These are phyloP conservation scores for Paramisgurnus dabryanus DNA, from an alignment of 2,113 vertebrate species.

Conservation along the genomic window DNA sequence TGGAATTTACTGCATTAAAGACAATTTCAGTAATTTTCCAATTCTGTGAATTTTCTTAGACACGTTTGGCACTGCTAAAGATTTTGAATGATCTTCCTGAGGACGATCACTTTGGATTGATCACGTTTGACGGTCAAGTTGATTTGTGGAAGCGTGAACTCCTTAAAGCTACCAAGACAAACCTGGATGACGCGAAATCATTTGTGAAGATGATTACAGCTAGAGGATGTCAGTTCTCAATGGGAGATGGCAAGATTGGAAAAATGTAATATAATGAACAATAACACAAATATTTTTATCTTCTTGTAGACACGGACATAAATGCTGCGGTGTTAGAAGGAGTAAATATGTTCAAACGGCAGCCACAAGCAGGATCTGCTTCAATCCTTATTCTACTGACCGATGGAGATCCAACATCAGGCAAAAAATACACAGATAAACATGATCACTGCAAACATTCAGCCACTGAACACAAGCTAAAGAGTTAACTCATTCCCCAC, in stretches of 20 bases:
- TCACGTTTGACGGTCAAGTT: slow-evolving; percentile 76
- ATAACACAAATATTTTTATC: slow-evolving; percentile 29
- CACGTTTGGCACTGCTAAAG: slow-evolving; percentile 80
- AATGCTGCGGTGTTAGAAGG: slow-evolving; percentile 81
- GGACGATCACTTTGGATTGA: slow-evolving; percentile 84
- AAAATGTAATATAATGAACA: background rate
- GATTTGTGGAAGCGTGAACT: slow-evolving; percentile 79
- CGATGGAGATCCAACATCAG: slow-evolving; percentile 85
- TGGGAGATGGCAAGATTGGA: background rate
- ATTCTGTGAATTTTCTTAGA: slow-evolving; percentile 69
- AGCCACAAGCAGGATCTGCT: slow-evolving; percentile 73
- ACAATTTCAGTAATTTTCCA: background rate
- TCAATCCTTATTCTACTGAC: slow-evolving; percentile 91
- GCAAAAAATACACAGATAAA: slow-evolving; percentile 59
- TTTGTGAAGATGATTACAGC: slow-evolving; percentile 73
- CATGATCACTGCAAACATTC: too few relatives aligned
- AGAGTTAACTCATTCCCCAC: too few relatives aligned
- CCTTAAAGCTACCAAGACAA: slow-evolving; percentile 77
- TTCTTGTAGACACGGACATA: slow-evolving; percentile 83
- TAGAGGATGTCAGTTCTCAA: slow-evolving; percentile 67
- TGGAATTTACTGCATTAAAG: too few relatives aligned
- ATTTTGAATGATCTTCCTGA: slow-evolving; percentile 84
- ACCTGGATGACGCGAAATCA: slow-evolving; percentile 73
- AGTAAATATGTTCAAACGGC: slow-evolving; percentile 78
- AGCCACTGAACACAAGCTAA: too few relatives aligned